A percentile compares a stretch with the other conserved stretches of the same genome.
These are phyloP conservation scores for Corythaeola cristata DNA, from an alignment of 2,113 vertebrate genomes.

Conservation along the genomic window DNA sequence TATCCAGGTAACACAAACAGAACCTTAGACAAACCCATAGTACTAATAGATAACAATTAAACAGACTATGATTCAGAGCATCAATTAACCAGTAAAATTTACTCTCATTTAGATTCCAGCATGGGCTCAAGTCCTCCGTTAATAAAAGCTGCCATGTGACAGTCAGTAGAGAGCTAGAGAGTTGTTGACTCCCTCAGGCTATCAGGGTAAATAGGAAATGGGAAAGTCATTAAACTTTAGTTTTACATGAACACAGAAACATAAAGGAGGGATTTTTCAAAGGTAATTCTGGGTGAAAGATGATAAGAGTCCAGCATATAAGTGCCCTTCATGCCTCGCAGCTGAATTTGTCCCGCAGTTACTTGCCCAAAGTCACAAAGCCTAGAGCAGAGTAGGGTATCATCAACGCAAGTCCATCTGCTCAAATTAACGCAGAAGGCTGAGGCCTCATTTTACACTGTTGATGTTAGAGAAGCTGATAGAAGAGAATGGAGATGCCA, in stretches of 20 bases:
- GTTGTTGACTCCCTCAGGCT: neutral
- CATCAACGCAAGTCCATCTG: neutral
- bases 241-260: neutral
- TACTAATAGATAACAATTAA: neutral
- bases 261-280: neutral
- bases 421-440: neutral
- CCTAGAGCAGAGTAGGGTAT: neutral
- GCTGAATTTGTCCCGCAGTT: neutral
- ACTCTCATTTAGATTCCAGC: neutral
- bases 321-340: neutral
- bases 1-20: neutral
- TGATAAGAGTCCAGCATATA: neutral
- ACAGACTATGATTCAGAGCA: neutral
- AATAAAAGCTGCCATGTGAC: neutral
- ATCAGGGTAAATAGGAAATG: neutral
- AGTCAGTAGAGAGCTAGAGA: neutral
- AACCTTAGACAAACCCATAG: neutral
- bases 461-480: neutral
- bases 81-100: neutral
- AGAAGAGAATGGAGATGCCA: neutral
- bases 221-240: neutral
- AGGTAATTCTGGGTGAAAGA: neutral
- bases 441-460: neutral
- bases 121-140: neutral
- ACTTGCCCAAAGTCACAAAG: neutral